phyloP scores from a whole-genome alignment of 1,140 invertebrate genomes.

The Heliothis subflexa region DNA sequence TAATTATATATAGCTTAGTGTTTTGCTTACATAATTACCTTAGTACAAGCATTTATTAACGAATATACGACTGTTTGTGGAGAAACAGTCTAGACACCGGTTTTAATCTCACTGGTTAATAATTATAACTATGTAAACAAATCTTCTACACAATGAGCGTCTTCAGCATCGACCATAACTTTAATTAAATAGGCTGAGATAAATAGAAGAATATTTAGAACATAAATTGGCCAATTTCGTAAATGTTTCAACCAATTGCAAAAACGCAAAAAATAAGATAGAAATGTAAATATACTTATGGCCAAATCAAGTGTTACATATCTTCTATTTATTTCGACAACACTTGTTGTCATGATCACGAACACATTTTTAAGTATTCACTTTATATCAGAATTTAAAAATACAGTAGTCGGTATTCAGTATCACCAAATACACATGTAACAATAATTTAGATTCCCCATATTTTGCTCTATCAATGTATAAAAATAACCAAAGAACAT shows the following conservation, averaged over 20 bases:
- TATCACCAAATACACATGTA: no score
- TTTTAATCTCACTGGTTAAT: not conserved
- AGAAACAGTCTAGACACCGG: not conserved
- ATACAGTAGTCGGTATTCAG: no score
- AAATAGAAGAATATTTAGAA: no score
- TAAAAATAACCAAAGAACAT: not conserved
- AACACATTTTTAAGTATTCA: no score
- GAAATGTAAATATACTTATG: no score
- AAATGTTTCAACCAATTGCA: no score
- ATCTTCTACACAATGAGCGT: not conserved
- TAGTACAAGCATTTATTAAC: not conserved
- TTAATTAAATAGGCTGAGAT: not conserved
- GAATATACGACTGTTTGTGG: not conserved
- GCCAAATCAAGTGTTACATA: no score
- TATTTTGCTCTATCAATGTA: not conserved
- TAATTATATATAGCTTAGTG: not conserved
- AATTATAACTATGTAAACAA: not conserved
- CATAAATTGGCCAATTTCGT: no score
- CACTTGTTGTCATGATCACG: no score
- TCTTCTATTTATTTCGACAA: no score
- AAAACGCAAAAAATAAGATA: no score
- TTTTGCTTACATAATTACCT: constrained; percentile 32
- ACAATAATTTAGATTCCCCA: not conserved
- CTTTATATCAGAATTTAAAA: no score
- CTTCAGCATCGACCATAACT: not conserved